Base-by-base conservation (phyloP, 2,888 invertebrate species). In the Disparrhopalites patrizii region DNA sequence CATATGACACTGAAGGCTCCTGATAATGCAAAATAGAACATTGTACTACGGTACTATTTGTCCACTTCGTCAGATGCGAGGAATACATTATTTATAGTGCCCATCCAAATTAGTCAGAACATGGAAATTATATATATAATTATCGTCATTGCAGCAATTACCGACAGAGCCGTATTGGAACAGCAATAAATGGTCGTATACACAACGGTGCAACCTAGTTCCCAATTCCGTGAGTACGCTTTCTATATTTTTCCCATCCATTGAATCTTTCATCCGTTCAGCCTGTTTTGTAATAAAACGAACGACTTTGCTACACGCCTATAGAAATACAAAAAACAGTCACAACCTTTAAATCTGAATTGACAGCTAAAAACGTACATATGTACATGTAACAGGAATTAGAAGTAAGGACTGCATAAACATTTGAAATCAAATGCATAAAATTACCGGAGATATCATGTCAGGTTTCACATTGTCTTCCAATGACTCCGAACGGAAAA, bases 1-100 rank as follows among this genome's bases (percentile, higher is more conserved):
- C 96, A 97, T 75, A 99, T 94, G 1, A 93, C 93, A 79, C 94
- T 89, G 92, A 99, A 94, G 0, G 97, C 97, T 63, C 98, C 92
- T 89, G 78, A 56, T 43, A 15, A 43, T 5, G 5, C 5, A 20
- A 43, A 43, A 36, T 10, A 36, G 8, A 36, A 36, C 7, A 7
- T 15, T 36, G 36, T 36, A 15, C 8, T 7, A 15, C 7, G 36
- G 7, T 36, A 36, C 8, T 36, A 10, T 36, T 36, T 36, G 7
- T 36, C 7, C 15, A 36, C 36, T 10, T 36, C 36, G 36, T 36
- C 36, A 10, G 15, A 10, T 36, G 36, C 36, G 15, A 36, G 15
- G 8, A 36, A 15, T 36, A 36, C 8, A 36, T 7, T 10, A 36
- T 10, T 36, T 36, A 79, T 78, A 63, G 64, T 38, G 67, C n/a